Base-by-base conservation (phyloP, 2,888 invertebrate species). In the Torymus texanus region DNA sequence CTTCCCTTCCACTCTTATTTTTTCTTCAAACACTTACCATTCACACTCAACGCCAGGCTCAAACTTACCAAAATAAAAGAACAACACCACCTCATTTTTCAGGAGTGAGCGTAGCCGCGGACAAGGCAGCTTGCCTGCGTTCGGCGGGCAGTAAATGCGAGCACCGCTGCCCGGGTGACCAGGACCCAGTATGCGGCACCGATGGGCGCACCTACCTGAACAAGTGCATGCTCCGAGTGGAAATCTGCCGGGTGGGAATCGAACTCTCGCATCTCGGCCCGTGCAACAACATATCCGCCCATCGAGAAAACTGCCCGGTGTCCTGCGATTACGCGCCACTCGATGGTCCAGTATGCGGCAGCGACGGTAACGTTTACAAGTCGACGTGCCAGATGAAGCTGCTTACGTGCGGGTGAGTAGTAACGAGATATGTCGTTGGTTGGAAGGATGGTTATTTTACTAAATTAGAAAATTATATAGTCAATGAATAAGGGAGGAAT, bases 321-420 rank as follows among this genome's bases (percentile, higher is more conserved):
- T 94, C 95, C 84, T 97, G 97, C 88, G 95, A 96, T 53, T 95
- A 94, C 86, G 96, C 96, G 0, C 97, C 97, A 0, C 92, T 95
- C 83, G 97, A 97, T 85, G 97, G 97, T 0, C 97, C 97, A 0
- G 94, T 98, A 82, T 98, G 98, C 88, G 98, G 96, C 3, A 96
- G 96, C 78, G 96, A 98, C 87, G 97, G 96, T 51, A 96, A 96
- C 87, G 97, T 97, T 0, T 98, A 98, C 92, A 95, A 95, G 87
- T 97, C 95, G 85, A 97, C 97, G 2, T 98, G 98, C 87, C 96
- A 96, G 88, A 97, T 98, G 97, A 96, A 96, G 87, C 92, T 96
- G 80, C 92, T 95, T 41, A 97, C 97, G 67, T 98, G 98, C 91
- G 96, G 96, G 93, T 96, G 91, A 91, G 93, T 82, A 29, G 1